phyloP scores from a whole-genome alignment of 2,113 vertebrate species.

The Trematocara marginatum region DNA sequence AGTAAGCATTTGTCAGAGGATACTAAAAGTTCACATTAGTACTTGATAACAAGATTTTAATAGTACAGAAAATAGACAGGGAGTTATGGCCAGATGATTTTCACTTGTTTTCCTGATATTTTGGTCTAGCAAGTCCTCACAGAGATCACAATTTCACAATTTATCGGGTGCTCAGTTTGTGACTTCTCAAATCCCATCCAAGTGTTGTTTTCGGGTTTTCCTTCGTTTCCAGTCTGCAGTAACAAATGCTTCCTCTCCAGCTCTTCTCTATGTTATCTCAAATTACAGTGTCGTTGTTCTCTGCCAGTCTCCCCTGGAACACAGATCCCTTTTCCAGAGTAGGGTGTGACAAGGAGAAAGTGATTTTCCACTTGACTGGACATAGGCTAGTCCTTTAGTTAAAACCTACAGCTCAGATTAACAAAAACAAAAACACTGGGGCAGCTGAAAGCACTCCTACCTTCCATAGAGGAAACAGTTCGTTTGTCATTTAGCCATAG shows the following conservation, averaged over 20 bases:
- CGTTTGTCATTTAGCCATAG: conserved; percentile 1
- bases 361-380: conserved; percentile 62
- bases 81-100: neutral
- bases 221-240: neutral
- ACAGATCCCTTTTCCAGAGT: neutral
- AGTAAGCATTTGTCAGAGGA: conserved; percentile 26
- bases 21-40: neutral
- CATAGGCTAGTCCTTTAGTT: conserved; percentile 36
- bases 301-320: neutral
- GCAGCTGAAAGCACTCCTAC: conserved; percentile 10
- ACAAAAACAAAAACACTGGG: neutral
- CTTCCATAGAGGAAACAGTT: neutral
- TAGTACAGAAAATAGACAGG: conserved; percentile 10
- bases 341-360: conserved; percentile 39
- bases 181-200: neutral
- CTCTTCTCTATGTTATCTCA: conserved; percentile 8
- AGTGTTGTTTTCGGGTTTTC: neutral
- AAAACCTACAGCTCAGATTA: conserved; percentile 4
- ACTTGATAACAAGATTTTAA: neutral
- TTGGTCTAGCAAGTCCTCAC: neutral
- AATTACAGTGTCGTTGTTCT: conserved; percentile 13
- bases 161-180: neutral
- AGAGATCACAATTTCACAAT: neutral
- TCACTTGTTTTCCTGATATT: neutral
- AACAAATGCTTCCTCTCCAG: neutral